Evolutionary conservation across 2,888 invertebrate genomes (phyloP).

Genomic region (Dusona sp.): DNA sequence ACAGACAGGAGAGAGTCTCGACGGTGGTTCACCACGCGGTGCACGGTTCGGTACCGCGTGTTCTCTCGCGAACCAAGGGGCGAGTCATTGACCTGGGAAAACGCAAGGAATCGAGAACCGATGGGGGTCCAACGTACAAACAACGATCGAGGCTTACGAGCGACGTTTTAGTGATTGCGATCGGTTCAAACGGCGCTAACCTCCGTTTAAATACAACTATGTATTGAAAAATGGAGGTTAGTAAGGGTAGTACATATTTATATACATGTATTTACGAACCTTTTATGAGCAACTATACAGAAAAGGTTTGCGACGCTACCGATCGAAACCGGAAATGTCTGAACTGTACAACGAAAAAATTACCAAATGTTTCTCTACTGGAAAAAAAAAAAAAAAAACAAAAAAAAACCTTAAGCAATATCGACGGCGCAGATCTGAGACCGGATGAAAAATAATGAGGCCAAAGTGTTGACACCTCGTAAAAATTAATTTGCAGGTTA

Average conservation of each 20-base stretch:
- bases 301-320: too few relatives aligned
- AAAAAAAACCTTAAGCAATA: background rate
- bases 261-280: background rate
- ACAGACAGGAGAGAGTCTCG: conserved; percentile 34
- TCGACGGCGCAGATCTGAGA: background rate
- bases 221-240: background rate
- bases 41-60: conserved; percentile 72
- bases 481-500: too few relatives aligned
- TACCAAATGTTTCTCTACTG: too few relatives aligned
- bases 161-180: conserved; percentile 58
- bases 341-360: too few relatives aligned
- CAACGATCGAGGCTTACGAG: conserved; percentile 38
- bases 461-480: too few relatives aligned
- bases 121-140: conserved; percentile 62
- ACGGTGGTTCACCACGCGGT: conserved; percentile 67
- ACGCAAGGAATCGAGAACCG: conserved; percentile 73
- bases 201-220: background rate
- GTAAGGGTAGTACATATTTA: background rate
- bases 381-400: background rate
- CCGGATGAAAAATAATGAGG: background rate
- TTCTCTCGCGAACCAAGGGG: conserved; percentile 70
- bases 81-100: conserved; percentile 79
- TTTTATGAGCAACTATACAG: background rate
- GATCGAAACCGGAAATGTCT: too few relatives aligned
- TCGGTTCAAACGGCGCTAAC: conserved; percentile 44